phyloP scores from a whole-genome alignment of 2,888 invertebrate species.

The Leucoptera coffeella region DNA sequence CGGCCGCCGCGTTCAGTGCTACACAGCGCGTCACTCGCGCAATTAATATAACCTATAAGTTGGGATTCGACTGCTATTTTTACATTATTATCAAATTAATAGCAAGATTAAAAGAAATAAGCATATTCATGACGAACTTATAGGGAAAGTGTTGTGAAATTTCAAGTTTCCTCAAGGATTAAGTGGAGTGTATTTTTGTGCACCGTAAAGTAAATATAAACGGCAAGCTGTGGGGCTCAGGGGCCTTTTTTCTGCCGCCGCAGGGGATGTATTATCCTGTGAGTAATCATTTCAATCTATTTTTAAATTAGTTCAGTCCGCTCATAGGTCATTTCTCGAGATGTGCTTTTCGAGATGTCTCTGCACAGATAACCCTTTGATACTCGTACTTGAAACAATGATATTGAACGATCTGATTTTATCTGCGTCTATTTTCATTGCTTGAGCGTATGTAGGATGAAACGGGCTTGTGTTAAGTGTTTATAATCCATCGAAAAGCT shows the following conservation, averaged over 20 bases:
- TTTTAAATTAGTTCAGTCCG: too few species aligned
- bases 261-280: conserved; percentile 97
- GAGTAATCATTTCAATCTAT: too few species aligned
- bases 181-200: conserved; percentile 54
- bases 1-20: conserved; percentile 44
- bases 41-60: conserved; percentile 44
- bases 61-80: conserved; percentile 29
- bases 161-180: conserved; percentile 38
- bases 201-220: conserved; percentile 60
- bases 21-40: conserved; percentile 47
- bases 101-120: conserved; percentile 23
- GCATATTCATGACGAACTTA: conserved; percentile 44
- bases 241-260: conserved; percentile 92
- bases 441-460: not conserved
- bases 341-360: too few species aligned
- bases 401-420: too few species aligned
- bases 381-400: conserved; percentile 1
- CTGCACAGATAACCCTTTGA: conserved; percentile 3
- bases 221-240: conserved; percentile 96
- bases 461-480: too few species aligned
- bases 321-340: too few species aligned
- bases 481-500: too few species aligned
- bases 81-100: conserved; percentile 10
- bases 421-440: not conserved
- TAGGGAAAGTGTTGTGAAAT: conserved; percentile 40